Evolutionary conservation across 2,888 invertebrate species (phyloP), one percentile per base, ranked within the genome.

Genomic region (Pomacea canaliculata): DNA sequence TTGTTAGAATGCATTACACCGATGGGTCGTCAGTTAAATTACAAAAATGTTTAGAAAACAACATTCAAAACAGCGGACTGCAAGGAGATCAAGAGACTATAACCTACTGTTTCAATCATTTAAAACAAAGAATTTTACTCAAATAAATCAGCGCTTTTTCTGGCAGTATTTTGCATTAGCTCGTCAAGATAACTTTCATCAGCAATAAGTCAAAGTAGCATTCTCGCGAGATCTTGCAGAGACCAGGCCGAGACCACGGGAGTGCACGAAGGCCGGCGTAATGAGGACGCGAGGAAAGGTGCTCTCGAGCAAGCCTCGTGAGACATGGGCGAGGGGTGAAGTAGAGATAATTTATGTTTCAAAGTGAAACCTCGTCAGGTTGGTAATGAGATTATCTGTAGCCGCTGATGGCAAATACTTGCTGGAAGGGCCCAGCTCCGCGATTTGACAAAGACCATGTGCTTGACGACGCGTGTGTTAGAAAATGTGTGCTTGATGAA

Each of bases 331-430:
- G 13, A 27, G 9, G 63, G 37, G 65, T 37, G 65, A 72, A 66
- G 72, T 2, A 65, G 72, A 72, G 72, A 72, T 72, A 65, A 72
- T 72, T 72, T 72, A 72, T 66, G 66, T 27, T 37, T 23, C n/a
- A 65, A 72, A 71, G 16, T 51, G 4, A 63, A 60, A 63, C 63
- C 66, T 65, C 65, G 72, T 72, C 72, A 56, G 51, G 51, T 65
- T 63, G 65, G 72, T 56, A 72, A 72, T 66, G 72, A 72, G 72
- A 72, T 72, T 72, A 72, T 66, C 72, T 63, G 65, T 63, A 66
- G 49, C 66, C 56, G 65, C 46, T 72, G 49, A 56, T 13, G 51
- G 51, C 51, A 56, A 56, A 16, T 4, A 56, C 12, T 56, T 56
- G 8, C 51, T 1, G 8, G 12, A 13, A 56, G 10, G 51, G 10